These are phyloP conservation scores for Nemotelus nigrinus DNA, from an alignment of 2,888 invertebrate species.

Conservation along the genomic window DNA sequence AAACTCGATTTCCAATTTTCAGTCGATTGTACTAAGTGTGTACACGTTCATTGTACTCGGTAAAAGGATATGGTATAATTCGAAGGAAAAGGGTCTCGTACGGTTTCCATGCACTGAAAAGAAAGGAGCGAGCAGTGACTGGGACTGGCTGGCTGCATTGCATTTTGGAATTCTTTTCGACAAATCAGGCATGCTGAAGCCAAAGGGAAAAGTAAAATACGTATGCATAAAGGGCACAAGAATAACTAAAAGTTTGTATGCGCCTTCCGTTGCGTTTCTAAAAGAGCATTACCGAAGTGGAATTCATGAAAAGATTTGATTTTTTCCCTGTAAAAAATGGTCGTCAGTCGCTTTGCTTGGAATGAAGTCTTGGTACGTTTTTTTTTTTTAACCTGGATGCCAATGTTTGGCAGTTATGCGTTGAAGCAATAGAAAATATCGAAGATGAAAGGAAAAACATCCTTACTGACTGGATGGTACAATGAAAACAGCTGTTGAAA, in stretches of 20 bases:
- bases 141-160: background rate
- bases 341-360: no score
- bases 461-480: background rate
- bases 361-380: no score
- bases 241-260: background rate
- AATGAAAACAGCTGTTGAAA: background rate
- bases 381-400: background rate
- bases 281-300: background rate
- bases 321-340: no score
- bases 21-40: constrained; percentile 38
- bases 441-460: background rate
- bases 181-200: background rate
- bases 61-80: constrained; percentile 28
- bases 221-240: background rate
- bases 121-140: background rate
- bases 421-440: background rate
- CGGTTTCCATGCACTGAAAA: background rate
- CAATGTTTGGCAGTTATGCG: background rate
- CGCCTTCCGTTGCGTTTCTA: background rate
- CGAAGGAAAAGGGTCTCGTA: constrained; percentile 25
- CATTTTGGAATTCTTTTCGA: background rate
- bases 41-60: constrained; percentile 18
- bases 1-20: constrained; percentile 39
- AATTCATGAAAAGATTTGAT: no score
- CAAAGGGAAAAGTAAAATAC: background rate